Evolutionary conservation across 2,888 invertebrate species (phyloP).

Genomic region (Eutolmus rufibarbis): DNA sequence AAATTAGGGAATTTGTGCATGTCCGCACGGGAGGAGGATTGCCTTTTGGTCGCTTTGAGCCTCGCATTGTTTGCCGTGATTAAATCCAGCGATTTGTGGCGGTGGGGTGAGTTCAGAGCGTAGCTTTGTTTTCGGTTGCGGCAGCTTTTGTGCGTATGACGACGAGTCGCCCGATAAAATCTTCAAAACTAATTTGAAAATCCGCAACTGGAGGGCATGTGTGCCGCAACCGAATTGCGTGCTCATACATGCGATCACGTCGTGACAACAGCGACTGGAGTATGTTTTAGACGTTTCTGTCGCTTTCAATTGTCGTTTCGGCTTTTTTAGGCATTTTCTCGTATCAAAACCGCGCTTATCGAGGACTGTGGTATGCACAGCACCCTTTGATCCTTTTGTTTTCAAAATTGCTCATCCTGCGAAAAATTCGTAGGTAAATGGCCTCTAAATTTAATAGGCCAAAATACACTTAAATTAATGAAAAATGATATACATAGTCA

Average conservation of each 20-base stretch:
- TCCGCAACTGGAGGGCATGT: background rate
- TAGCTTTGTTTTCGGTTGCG: background rate
- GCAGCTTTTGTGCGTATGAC: conserved; percentile 36
- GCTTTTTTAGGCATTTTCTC: background rate
- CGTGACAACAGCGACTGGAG: background rate
- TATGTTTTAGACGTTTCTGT: conserved; percentile 6
- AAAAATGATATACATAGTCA: too few species aligned
- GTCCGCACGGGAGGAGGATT: background rate
- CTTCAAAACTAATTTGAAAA: conserved; percentile 27
- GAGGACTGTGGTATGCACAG: background rate
- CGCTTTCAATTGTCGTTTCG: background rate
- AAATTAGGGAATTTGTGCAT: conserved; percentile 19
- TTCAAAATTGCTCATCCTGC: background rate
- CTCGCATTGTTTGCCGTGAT: background rate
- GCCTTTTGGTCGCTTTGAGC: background rate
- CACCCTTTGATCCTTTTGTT: background rate
- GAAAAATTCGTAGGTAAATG: background rate
- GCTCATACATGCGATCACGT: background rate
- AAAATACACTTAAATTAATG: background rate
- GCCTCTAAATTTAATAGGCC: background rate
- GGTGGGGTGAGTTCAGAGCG: background rate
- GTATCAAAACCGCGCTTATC: background rate
- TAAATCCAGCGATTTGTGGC: background rate
- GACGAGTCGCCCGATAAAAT: conserved; percentile 4
- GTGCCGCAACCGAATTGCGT: background rate